phyloP scores from a whole-genome alignment of 2,797 vertebrate genomes.

The Gastrophryne carolinensis region DNA sequence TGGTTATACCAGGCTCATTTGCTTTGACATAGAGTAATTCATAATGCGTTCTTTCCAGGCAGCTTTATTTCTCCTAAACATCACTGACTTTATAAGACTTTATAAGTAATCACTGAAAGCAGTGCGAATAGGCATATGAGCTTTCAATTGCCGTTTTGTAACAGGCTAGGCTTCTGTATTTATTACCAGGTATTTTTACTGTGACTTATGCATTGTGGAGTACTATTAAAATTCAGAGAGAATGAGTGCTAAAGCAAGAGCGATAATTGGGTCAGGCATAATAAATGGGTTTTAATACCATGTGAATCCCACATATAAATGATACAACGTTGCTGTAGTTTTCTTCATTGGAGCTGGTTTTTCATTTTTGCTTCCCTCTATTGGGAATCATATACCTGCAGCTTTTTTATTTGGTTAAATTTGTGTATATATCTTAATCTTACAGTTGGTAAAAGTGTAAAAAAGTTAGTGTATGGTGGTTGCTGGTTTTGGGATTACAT shows the following conservation, averaged over 20 bases:
- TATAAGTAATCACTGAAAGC: background rate
- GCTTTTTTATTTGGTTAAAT: no score
- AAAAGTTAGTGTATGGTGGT: no score
- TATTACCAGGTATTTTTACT: background rate
- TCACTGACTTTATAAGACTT: background rate
- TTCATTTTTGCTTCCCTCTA: no score
- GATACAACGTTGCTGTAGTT: background rate
- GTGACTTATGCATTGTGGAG: background rate
- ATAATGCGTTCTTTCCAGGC: background rate
- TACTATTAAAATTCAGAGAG: conserved; percentile 1
- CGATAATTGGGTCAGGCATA: conserved; percentile 26
- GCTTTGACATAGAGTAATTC: background rate
- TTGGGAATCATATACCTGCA: no score
- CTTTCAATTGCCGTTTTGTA: no score
- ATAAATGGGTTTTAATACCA: background rate
- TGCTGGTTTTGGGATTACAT: no score
- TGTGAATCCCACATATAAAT: background rate
- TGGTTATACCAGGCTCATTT: conserved; percentile 13
- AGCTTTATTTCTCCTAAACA: no score
- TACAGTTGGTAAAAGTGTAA: no score
- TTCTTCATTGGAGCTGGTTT: background rate
- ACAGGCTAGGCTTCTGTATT: background rate
- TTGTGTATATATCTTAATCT: no score
- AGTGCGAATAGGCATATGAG: no score
- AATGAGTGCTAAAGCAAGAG: background rate